Percentiles rank a stretch among this genome's conserved stretches.
These are phyloP conservation scores for Capromys pilorides DNA, from an alignment of 2,797 vertebrate genomes.

Conservation along the genomic window DNA sequence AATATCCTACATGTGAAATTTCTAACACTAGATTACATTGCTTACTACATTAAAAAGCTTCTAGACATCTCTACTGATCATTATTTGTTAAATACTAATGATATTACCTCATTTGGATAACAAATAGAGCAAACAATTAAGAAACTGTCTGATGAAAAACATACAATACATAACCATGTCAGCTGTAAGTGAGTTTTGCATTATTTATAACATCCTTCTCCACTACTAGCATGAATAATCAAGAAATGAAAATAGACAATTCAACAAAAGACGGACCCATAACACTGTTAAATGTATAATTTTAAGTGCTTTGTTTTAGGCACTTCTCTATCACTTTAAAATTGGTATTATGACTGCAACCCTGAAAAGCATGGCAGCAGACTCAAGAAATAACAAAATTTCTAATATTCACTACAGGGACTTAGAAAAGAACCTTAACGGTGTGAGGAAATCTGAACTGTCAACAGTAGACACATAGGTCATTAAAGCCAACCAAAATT, in stretches of 20 bases:
- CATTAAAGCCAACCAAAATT: background rate
- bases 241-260: conserved; percentile 61
- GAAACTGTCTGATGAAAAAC: conserved; percentile 73
- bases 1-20: background rate
- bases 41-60: conserved; percentile 31
- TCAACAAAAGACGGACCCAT: conserved; percentile 62
- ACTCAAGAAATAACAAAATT: background rate
- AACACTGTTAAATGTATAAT: conserved; percentile 56
- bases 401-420: background rate
- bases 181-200: conserved; percentile 72
- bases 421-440: background rate
- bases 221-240: conserved; percentile 69
- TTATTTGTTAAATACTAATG: conserved; percentile 70
- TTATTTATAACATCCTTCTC: conserved; percentile 73
- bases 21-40: conserved; percentile 43
- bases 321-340: background rate
- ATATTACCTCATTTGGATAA: conserved; percentile 72
- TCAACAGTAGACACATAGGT: background rate
- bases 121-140: conserved; percentile 76
- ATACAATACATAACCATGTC: conserved; percentile 71
- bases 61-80: conserved; percentile 54
- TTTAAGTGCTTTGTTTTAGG: conserved; percentile 18
- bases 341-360: background rate
- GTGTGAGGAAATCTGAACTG: background rate
- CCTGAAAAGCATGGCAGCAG: background rate